Conservation (phyloP, 1,140 invertebrate genomes). For the Apis dorsata region DNA sequence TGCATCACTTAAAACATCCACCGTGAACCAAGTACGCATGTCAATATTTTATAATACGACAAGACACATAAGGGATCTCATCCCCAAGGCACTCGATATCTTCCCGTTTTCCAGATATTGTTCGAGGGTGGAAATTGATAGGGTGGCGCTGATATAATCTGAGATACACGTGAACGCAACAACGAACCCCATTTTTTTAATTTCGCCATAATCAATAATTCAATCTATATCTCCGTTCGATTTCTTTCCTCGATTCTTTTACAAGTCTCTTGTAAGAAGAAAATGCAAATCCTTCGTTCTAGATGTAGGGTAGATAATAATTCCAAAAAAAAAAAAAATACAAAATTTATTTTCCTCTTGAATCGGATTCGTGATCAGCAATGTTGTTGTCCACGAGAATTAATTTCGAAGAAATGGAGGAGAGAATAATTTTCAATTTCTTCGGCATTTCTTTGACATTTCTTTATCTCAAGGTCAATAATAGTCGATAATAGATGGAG, state of each 20-base stretch:
- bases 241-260: background rate
- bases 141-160: slow-evolving; percentile 53
- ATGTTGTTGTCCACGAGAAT: no score
- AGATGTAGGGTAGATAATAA: no score
- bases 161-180: slow-evolving; percentile 39
- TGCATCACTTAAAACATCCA: slow-evolving; percentile 57
- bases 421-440: no score
- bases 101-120: slow-evolving; percentile 48
- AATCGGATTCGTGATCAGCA: no score
- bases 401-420: no score
- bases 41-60: slow-evolving; percentile 66
- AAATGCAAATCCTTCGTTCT: background rate
- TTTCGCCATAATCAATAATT: slow-evolving; percentile 38
- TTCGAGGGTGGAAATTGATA: slow-evolving; percentile 58
- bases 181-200: slow-evolving; percentile 33
- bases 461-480: no score
- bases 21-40: slow-evolving; percentile 44
- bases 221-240: background rate
- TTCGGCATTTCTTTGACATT: no score
- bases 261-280: background rate
- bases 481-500: background rate
- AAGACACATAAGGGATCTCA: slow-evolving; percentile 50
- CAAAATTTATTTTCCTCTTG: no score
- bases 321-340: no score
- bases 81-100: slow-evolving; percentile 46